Conservation (phyloP, 1,140 invertebrate genomes). For the Goniozus legneri region DNA sequence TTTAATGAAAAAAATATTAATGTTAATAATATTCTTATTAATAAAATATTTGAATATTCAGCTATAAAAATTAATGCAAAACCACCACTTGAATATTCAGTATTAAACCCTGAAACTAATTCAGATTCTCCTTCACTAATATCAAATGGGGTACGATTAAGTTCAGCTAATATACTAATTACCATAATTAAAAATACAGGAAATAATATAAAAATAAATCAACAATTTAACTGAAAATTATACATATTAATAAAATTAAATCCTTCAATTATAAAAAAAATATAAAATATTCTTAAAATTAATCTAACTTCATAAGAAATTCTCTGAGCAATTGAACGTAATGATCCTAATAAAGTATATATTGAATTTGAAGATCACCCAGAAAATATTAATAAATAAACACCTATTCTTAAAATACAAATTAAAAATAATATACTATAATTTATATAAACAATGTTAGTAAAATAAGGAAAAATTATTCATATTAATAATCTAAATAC, state of each 20-base stretch:
- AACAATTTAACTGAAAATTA: slow-evolving; percentile 46
- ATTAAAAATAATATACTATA: slow-evolving; percentile 56
- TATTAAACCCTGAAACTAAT: slow-evolving; percentile 74
- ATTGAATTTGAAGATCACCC: slow-evolving; percentile 68
- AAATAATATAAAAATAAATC: slow-evolving; percentile 54
- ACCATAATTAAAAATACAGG: slow-evolving; percentile 58
- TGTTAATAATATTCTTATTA: no score
- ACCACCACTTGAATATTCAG: slow-evolving; percentile 63
- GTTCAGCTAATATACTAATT: slow-evolving; percentile 61
- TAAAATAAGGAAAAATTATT: slow-evolving; percentile 11
- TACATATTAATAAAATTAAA: slow-evolving; percentile 20
- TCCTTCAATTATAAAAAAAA: slow-evolving; percentile 46
- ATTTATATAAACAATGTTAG: slow-evolving; percentile 43
- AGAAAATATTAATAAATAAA: slow-evolving; percentile 58
- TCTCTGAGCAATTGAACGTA: slow-evolving; percentile 62
- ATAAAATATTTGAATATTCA: slow-evolving; percentile 68
- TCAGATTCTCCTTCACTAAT: slow-evolving; percentile 72
- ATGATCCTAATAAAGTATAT: slow-evolving; percentile 62
- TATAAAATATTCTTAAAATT: slow-evolving; percentile 56
- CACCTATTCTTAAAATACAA: slow-evolving; percentile 55
- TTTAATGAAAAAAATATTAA: no score
- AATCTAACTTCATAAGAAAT: slow-evolving; percentile 68
- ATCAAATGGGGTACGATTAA: slow-evolving; percentile 74
- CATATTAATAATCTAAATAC: no score
- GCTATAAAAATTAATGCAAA: slow-evolving; percentile 73